A percentile compares a stretch with the other conserved stretches of the same genome.
These are phyloP conservation scores for Carduelis carduelis DNA, from an alignment of 2,797 vertebrate species.

Conservation along the genomic window DNA sequence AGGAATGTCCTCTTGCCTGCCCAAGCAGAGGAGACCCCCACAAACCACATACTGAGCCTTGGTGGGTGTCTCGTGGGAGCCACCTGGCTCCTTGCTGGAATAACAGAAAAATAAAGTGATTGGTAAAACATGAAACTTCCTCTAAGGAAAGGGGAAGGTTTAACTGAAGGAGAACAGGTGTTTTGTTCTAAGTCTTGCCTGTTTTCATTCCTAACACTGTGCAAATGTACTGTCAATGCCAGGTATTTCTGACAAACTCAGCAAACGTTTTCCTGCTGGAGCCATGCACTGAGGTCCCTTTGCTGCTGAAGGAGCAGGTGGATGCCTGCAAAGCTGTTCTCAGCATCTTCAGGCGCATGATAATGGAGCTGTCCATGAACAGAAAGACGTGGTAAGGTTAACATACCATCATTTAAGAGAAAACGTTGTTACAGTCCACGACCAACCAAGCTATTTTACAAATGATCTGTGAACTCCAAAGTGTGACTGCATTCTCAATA, in stretches of 20 bases:
- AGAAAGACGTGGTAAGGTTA: constrained; percentile 90
- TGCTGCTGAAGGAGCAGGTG: constrained; percentile 92
- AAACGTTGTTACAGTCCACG: background rate
- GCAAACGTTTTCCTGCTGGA: constrained; percentile 96
- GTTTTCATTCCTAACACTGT: background rate
- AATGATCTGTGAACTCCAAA: background rate
- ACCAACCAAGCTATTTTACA: background rate
- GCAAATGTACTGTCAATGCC: background rate
- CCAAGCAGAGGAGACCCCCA: background rate
- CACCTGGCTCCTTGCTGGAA: background rate
- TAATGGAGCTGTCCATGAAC: constrained; percentile 96
- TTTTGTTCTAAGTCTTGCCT: background rate
- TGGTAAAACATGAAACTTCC: background rate
- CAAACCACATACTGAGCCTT: background rate
- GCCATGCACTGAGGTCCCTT: constrained; percentile 89
- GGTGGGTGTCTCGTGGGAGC: background rate
- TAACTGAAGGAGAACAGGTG: background rate
- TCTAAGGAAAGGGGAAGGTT: background rate
- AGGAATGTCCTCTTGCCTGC: background rate
- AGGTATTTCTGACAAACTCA: constrained; percentile 98
- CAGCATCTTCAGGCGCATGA: constrained; percentile 94
- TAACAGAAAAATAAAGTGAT: background rate
- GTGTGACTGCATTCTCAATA: fast-evolving
- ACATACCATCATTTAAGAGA: fast-evolving
- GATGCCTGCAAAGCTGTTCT: constrained; percentile 94